A percentile compares a stretch with the other conserved stretches of the same genome.
Conservation (phyloP, 2,888 invertebrate genomes). For the Chrysopilus asiliformis region DNA sequence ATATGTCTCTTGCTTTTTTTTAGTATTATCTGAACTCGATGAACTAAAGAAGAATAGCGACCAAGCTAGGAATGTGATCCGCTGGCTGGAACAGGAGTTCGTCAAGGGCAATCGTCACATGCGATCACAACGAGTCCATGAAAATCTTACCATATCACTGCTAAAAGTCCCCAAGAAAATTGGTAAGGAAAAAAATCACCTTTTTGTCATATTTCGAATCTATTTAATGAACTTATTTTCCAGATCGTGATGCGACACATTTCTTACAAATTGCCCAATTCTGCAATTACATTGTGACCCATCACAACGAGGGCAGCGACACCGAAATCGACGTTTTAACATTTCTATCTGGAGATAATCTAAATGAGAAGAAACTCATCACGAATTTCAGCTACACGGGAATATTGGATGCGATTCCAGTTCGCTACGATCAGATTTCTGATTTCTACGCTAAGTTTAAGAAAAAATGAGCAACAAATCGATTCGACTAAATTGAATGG, state of each 20-base stretch:
- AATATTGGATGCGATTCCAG: slow-evolving; percentile 66
- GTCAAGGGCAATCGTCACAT: slow-evolving; percentile 76
- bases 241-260: slow-evolving; percentile 33
- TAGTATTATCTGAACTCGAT: slow-evolving; percentile 80
- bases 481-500: too few relatives aligned
- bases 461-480: slow-evolving; percentile 44
- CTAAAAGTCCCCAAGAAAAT: slow-evolving; percentile 66
- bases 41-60: slow-evolving; percentile 73
- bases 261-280: slow-evolving; percentile 36
- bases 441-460: slow-evolving; percentile 80
- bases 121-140: slow-evolving; percentile 73
- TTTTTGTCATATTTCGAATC: background rate
- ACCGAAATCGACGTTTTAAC: slow-evolving; percentile 50
- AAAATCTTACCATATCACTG: slow-evolving; percentile 56
- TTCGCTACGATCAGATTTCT: slow-evolving; percentile 67
- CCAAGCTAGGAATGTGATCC: slow-evolving; percentile 78
- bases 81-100: slow-evolving; percentile 84
- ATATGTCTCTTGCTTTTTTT: slow-evolving; percentile 20
- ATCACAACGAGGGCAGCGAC: slow-evolving; percentile 39
- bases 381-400: slow-evolving; percentile 58
- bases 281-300: slow-evolving; percentile 34
- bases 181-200: slow-evolving; percentile 38
- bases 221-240: slow-evolving; percentile 1
- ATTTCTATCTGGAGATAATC: slow-evolving; percentile 52
- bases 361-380: slow-evolving; percentile 30